Evolutionary conservation across 2,113 vertebrate genomes (phyloP).

Genomic region (Pyrgilauda ruficollis): DNA sequence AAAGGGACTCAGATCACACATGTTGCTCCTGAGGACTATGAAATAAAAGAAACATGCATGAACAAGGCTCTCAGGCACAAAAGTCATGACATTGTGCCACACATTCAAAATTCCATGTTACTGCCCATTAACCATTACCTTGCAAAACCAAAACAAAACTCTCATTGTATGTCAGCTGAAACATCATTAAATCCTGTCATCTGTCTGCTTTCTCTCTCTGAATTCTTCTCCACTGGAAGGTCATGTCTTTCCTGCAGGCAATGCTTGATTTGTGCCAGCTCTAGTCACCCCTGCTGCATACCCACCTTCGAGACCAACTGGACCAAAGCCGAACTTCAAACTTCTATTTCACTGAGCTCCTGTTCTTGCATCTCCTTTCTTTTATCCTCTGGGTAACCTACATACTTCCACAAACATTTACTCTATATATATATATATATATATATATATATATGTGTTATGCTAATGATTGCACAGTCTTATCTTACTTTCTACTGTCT

Average conservation of each 20-base stretch:
- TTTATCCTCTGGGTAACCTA: neutral
- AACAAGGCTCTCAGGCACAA: neutral
- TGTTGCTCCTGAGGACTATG: neutral
- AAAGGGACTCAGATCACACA: neutral
- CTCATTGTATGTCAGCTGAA: neutral
- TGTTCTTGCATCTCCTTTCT: neutral
- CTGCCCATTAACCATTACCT: neutral
- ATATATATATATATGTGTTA: neutral
- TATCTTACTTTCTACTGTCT: neutral
- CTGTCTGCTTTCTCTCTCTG: neutral
- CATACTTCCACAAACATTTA: neutral
- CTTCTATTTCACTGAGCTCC: neutral
- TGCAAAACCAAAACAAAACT: neutral
- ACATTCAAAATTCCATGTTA: neutral
- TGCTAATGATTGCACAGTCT: neutral
- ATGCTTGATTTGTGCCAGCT: neutral
- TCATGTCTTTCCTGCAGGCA: neutral
- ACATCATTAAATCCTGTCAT: neutral
- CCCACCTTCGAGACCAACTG: neutral
- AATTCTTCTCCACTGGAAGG: neutral
- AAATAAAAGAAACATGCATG: neutral
- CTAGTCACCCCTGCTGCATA: neutral
- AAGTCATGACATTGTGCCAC: neutral
- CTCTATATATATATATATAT: too few relatives aligned
- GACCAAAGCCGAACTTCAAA: neutral